These are phyloP conservation scores for Brachynemurus nebulosus DNA, from an alignment of 2,888 invertebrate genomes.

Conservation along the genomic window DNA sequence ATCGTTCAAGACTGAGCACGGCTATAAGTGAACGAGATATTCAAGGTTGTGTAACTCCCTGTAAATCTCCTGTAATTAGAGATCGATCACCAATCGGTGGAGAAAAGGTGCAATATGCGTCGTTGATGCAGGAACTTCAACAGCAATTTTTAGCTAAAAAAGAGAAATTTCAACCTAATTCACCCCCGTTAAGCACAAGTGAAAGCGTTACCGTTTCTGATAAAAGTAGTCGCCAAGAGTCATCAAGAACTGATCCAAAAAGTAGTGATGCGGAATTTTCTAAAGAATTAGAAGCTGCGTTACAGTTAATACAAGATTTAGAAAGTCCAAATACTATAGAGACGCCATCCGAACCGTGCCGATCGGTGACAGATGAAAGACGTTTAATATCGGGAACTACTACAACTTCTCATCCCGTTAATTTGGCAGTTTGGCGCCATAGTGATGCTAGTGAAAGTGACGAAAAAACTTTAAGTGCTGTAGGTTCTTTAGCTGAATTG, in stretches of 20 bases:
- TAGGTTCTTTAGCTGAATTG: slow-evolving; percentile 29
- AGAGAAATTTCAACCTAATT: slow-evolving; percentile 23
- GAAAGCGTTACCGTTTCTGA: slow-evolving; percentile 25
- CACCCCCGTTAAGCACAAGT: slow-evolving; percentile 25
- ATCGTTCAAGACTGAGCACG: slow-evolving; percentile 30
- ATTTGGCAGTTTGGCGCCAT: slow-evolving; percentile 25
- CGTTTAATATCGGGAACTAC: not conserved
- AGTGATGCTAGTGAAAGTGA: slow-evolving; percentile 28
- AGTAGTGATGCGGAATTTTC: slow-evolving; percentile 34
- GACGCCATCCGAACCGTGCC: slow-evolving; percentile 31
- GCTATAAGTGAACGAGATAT: slow-evolving; percentile 25
- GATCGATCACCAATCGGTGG: slow-evolving; percentile 21
- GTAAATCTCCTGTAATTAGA: slow-evolving; percentile 13
- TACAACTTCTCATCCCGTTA: slow-evolving; percentile 15
- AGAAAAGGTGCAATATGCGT: slow-evolving; percentile 35
- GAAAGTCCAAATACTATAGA: slow-evolving; percentile 36
- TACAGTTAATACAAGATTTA: slow-evolving; percentile 35
- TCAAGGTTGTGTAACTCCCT: slow-evolving; percentile 26
- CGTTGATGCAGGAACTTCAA: slow-evolving; percentile 35
- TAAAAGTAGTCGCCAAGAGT: slow-evolving; percentile 26
- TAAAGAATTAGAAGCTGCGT: slow-evolving; percentile 35
- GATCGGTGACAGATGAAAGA: slow-evolving; percentile 19
- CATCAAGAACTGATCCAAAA: slow-evolving; percentile 26
- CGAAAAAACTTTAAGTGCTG: slow-evolving; percentile 33
- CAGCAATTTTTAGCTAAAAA: slow-evolving; percentile 32